Evolutionary conservation across 2,113 vertebrate genomes (phyloP).

Genomic region (Chrysemys picta): DNA sequence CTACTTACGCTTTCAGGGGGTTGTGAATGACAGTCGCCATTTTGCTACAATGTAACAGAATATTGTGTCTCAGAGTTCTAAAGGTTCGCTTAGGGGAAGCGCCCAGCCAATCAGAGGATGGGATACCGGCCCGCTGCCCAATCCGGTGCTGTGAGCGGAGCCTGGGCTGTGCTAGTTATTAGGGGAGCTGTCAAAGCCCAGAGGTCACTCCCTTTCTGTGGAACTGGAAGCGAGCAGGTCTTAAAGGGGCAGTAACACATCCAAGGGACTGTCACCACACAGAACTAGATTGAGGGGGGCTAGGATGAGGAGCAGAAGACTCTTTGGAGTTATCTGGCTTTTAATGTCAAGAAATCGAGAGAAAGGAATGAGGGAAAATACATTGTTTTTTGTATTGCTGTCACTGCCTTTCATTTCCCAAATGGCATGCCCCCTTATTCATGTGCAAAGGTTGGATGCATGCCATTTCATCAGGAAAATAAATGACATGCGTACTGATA

Average conservation of each 20-base stretch:
- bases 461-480: constrained; percentile 26
- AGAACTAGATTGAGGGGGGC: background rate
- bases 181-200: constrained; percentile 98
- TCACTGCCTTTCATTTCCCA: background rate
- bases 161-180: constrained; percentile 87
- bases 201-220: constrained; percentile 94
- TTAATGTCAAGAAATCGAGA: constrained; percentile 14
- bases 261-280: background rate
- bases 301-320: background rate
- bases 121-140: constrained; percentile 85
- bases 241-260: constrained; percentile 78
- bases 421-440: constrained; percentile 27
- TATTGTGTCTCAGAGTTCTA: constrained; percentile 93
- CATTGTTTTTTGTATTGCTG: constrained; percentile 14
- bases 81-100: constrained; percentile 88
- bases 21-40: constrained; percentile 99
- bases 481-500: constrained; percentile 11
- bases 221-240: constrained; percentile 78
- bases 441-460: constrained; percentile 34
- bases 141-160: constrained; percentile 83
- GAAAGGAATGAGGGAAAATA: constrained; percentile 6
- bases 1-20: constrained; percentile 99
- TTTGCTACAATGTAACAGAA: constrained; percentile 99
- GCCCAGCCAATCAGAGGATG: constrained; percentile 83
- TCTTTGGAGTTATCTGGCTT: background rate